A percentile compares a stretch with the other conserved stretches of the same genome.
phyloP scores from a whole-genome alignment of 2,797 vertebrate species.

The Melanotaenia trifasciata region DNA sequence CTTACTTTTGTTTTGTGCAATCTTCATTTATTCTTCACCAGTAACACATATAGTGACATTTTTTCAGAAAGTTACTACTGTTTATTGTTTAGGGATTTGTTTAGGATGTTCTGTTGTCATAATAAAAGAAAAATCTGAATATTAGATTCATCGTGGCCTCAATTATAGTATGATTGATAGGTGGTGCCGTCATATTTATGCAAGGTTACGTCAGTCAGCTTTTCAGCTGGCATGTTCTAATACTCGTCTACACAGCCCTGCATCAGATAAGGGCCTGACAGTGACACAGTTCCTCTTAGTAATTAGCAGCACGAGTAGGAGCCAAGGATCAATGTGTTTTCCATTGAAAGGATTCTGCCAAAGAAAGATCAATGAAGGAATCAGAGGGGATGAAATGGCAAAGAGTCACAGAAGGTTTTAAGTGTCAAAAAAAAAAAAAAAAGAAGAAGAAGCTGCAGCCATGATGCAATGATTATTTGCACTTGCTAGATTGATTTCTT shows the following conservation, averaged over 20 bases:
- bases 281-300: slow-evolving; percentile 75
- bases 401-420: slow-evolving; percentile 57
- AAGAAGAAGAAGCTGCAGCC: slow-evolving; percentile 20
- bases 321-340: slow-evolving; percentile 79
- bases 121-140: neutral
- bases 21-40: too few relatives aligned
- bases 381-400: slow-evolving; percentile 32
- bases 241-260: slow-evolving; percentile 59
- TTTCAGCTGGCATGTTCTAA: slow-evolving; percentile 70
- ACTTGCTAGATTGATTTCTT: slow-evolving; percentile 64
- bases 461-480: slow-evolving; percentile 62
- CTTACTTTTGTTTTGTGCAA: too few relatives aligned
- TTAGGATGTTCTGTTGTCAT: too few relatives aligned
- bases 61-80: neutral
- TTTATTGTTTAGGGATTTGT: too few relatives aligned
- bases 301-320: slow-evolving; percentile 78
- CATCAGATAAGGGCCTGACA: slow-evolving; percentile 74
- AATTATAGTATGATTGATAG: slow-evolving; percentile 64
- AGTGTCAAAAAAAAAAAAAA: slow-evolving; percentile 26
- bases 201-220: slow-evolving; percentile 63
- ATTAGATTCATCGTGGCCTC: slow-evolving; percentile 19
- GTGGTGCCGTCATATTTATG: slow-evolving; percentile 56
- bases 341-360: slow-evolving; percentile 65
- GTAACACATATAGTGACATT: too few relatives aligned
- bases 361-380: slow-evolving; percentile 65